Evolutionary conservation across 2,113 vertebrate genomes (phyloP), one percentile per base, ranked within the genome.

Genomic region (Lota lota): DNA sequence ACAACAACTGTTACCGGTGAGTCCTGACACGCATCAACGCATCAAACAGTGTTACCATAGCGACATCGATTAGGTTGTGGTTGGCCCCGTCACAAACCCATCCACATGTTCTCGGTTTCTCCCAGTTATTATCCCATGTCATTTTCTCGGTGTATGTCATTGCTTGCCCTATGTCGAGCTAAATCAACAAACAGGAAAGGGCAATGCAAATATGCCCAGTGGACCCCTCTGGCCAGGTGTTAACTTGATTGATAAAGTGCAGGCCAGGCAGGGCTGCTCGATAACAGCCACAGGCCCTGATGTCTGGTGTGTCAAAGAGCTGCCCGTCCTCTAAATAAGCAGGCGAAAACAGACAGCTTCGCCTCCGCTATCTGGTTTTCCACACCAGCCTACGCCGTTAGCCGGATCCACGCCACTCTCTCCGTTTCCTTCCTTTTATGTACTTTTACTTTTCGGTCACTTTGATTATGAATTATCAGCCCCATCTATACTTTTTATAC

Each of bases 1-100:
- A 98, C 91, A 99, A 99, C 90, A 99, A 99, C 83, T 99, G 97
- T 79, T 99, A 98, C 90, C 95, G 97, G 97, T 99, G 90, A 89
- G 90, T 36, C 5, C 53, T 71, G 72, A 5, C 1, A 5, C n/a
- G 67, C 8, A 40, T 65, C 19, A 19, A 22, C 28, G 10, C 12
- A 15, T 28, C 22, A 7, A 19, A n/a, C 18, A 5, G 1, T 2
- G 33, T 47, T 18, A 2, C 33, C 14, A n/a, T 33, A 16, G 51
- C 22, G 28, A 50, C 69, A 60, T 63, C 17, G 16, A n/a, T 15
- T 22, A 22, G 58, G 58, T 11, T 56, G n/a, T 56, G 53, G 4
- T n/a, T n/a, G 53, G 53, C 3, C 17, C 61, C 17, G 18, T 8
- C 2, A 63, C 11, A 54, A 20, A 53, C 40, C 68, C 51, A 14